A percentile compares a stretch with the other conserved stretches of the same genome.
Evolutionary conservation across 2,797 vertebrate species (phyloP).

Genomic region (Parauchenoglanis ngamensis): DNA sequence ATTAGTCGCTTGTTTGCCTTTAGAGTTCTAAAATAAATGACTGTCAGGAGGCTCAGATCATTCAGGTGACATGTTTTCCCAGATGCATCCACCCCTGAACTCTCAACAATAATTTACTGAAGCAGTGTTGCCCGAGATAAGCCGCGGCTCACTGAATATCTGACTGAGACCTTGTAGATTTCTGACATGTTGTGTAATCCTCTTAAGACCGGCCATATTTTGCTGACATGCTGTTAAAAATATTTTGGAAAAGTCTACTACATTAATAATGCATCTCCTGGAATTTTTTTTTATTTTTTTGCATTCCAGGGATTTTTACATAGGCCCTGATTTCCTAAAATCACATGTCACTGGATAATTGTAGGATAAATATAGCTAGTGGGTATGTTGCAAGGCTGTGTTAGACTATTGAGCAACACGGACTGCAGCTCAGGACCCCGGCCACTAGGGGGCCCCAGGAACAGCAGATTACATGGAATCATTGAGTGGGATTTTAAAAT

Average conservation of each 20-base stretch:
- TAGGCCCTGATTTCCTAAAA: neutral
- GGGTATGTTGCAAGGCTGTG: neutral
- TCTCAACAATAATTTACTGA: conserved; percentile 21
- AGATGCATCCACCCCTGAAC: neutral
- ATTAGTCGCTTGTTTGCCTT: conserved; percentile 35
- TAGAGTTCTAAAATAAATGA: conserved; percentile 12
- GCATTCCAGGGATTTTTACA: neutral
- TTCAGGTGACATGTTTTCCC: conserved; percentile 11
- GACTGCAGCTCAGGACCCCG: too few species aligned
- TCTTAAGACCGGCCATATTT: conserved; percentile 22
- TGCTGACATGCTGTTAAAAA: neutral
- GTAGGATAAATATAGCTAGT: neutral
- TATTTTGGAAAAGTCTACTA: neutral
- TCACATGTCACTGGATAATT: neutral
- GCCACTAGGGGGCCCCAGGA: too few species aligned
- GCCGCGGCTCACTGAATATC: neutral
- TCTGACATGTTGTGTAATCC: conserved; percentile 30
- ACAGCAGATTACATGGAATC: too few species aligned
- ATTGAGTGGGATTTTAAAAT: too few species aligned
- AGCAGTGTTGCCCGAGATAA: conserved; percentile 11
- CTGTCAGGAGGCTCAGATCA: conserved; percentile 19
- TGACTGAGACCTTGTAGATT: conserved; percentile 36
- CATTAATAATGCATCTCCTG: neutral
- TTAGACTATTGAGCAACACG: too few species aligned
- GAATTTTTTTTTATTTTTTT: neutral